Evolutionary conservation across 2,888 invertebrate genomes (phyloP), one percentile per base, ranked within the genome.

Genomic region (Clepsis dumicolana): DNA sequence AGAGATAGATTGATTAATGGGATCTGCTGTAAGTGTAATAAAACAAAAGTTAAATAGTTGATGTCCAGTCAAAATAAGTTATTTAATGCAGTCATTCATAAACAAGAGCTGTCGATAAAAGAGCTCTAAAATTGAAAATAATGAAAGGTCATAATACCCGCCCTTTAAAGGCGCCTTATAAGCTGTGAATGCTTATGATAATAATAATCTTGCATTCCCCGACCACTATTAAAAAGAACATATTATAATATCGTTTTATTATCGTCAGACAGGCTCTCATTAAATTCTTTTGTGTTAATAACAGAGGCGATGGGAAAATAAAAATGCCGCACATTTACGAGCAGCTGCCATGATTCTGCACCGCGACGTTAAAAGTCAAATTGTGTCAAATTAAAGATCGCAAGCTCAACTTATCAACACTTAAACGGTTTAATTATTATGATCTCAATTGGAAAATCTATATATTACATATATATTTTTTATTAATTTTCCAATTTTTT

Each of bases 201-300:
- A 69, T 72, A 77, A 75, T 79, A 78, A 76, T 79, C 75, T 70
- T 73, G 77, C 77, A 74, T 25, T 67, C 72, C 64, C 68, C 73
- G 73, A 72, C 76, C 77, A 82, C 80, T 79, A 79, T 76, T 76
- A 77, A 75, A 72, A 63, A 70, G 44, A 64, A 54, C 71, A 66
- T 74, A 71, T 75, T 80, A 80, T 79, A 81, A 83, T 83, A 81
- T 80, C 80, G 72, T 80, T 80, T 81, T 81, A 83, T 81, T 83
- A 82, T 79, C 73, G 71, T 69, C 77, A 73, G 73, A 67, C 74
- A 70, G 73, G 73, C 74, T 77, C 79, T 82, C 79, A 83, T 84
- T 84, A 84, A 81, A 82, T 77, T 77, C 80, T 73, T 80, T 78
- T 78, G 78, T 78, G 77, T 81, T 83, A 82, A 84, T 80, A 81